Conservation (phyloP, 2,797 vertebrate genomes). For the Enteromius mattozi region DNA sequence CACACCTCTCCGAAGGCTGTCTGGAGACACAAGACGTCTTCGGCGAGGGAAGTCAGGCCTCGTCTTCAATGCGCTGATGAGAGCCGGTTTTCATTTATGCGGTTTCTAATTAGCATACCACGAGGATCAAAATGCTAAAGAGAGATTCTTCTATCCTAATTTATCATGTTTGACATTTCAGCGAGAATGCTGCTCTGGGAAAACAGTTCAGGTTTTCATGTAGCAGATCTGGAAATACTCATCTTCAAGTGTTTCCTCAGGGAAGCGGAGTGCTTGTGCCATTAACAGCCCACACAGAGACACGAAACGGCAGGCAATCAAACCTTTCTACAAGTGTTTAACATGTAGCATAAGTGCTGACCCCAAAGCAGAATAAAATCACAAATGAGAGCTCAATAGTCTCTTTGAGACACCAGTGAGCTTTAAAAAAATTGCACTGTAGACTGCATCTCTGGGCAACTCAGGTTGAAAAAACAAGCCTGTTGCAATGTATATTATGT, state of each 20-base stretch:
- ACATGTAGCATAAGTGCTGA: not conserved
- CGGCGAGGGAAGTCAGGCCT: not conserved
- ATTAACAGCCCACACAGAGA: constrained; percentile 10
- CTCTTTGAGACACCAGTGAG: not conserved
- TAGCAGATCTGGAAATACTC: not conserved
- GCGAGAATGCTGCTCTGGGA: not conserved
- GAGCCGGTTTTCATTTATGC: not conserved
- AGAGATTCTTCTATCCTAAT: constrained; percentile 13
- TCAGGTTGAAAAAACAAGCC: not conserved
- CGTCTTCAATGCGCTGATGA: not conserved
- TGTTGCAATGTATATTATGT: not conserved
- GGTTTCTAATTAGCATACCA: constrained; percentile 30
- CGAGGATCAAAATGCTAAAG: constrained; percentile 18
- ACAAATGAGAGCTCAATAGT: not conserved
- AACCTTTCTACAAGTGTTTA: constrained; percentile 19
- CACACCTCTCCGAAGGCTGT: constrained; percentile 11
- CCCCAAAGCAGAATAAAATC: not conserved
- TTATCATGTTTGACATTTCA: constrained; percentile 17
- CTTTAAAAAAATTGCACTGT: not conserved
- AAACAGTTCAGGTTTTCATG: constrained; percentile 3
- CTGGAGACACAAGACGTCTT: not conserved
- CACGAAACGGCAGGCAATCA: not conserved
- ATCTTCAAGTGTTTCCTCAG: not conserved
- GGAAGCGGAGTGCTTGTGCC: not conserved
- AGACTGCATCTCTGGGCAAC: not conserved